These are phyloP conservation scores for Silvanus unidentatus DNA, from an alignment of 2,888 invertebrate species.

Conservation along the genomic window DNA sequence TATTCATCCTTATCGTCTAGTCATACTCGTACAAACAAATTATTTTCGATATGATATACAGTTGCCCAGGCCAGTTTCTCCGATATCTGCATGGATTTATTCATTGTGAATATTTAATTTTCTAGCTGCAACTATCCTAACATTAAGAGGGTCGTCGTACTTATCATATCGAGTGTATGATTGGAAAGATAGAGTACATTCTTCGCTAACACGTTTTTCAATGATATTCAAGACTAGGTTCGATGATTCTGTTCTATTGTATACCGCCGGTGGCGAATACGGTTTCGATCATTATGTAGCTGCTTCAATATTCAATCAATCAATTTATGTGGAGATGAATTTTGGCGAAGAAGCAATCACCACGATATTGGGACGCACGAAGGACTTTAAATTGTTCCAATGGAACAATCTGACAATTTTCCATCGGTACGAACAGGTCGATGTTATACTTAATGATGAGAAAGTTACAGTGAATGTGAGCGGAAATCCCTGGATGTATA, in stretches of 20 bases:
- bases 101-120: constrained; percentile 22
- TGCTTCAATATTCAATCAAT: constrained; percentile 75
- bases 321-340: constrained; percentile 80
- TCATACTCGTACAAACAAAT: too few species aligned
- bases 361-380: constrained; percentile 60
- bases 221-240: constrained; percentile 86
- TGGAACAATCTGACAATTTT: constrained; percentile 90
- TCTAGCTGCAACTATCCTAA: constrained; percentile 79
- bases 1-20: too few species aligned
- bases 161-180: constrained; percentile 89
- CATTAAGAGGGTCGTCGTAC: constrained; percentile 85
- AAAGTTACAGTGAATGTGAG: constrained; percentile 65
- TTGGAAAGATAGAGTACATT: constrained; percentile 87
- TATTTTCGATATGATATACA: too few species aligned
- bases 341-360: constrained; percentile 75
- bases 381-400: constrained; percentile 59
- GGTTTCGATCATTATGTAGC: constrained; percentile 87
- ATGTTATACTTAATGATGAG: constrained; percentile 71
- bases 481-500: constrained; percentile 70
- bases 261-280: constrained; percentile 86
- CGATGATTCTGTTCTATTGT: constrained; percentile 87
- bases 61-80: too few species aligned
- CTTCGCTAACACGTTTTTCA: constrained; percentile 79
- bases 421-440: constrained; percentile 67
- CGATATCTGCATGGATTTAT: too few species aligned